phyloP scores from a whole-genome alignment of 2,113 vertebrate genomes.

The Chaenocephalus aceratus region DNA sequence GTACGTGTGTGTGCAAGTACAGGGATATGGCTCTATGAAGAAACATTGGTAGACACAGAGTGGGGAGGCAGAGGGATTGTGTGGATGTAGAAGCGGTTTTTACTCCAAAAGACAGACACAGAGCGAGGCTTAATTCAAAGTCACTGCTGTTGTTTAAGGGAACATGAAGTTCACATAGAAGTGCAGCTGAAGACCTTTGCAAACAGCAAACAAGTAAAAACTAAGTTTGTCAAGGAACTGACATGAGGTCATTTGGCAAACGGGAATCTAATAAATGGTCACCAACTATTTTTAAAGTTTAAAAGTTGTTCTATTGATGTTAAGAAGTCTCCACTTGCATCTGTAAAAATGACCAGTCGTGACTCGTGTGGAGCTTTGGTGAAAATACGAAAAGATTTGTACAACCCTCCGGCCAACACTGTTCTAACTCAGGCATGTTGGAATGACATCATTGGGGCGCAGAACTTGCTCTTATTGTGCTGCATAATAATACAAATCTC shows the following conservation, averaged over 20 bases:
- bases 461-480: conserved; percentile 31
- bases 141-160: conserved; percentile 29
- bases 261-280: neutral
- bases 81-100: conserved; percentile 29
- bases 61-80: conserved; percentile 29
- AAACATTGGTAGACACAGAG: conserved; percentile 25
- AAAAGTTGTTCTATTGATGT: neutral
- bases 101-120: conserved; percentile 36
- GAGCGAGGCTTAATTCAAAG: conserved; percentile 55
- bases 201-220: conserved; percentile 29
- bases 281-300: neutral
- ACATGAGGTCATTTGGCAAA: conserved; percentile 18
- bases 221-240: conserved; percentile 25
- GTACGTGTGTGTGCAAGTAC: neutral
- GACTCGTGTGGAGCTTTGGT: neutral
- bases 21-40: conserved; percentile 35
- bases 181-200: conserved; percentile 28
- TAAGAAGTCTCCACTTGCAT: neutral
- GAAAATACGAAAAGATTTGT: neutral
- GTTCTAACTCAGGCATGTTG: neutral
- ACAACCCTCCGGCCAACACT: neutral
- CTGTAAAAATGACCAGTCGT: neutral
- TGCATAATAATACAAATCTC: conserved; percentile 33
- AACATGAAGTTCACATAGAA: conserved; percentile 24
- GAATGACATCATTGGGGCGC: conserved; percentile 43